These are phyloP conservation scores for Fulica atra DNA, from an alignment of 2,113 vertebrate genomes.

Conservation along the genomic window DNA sequence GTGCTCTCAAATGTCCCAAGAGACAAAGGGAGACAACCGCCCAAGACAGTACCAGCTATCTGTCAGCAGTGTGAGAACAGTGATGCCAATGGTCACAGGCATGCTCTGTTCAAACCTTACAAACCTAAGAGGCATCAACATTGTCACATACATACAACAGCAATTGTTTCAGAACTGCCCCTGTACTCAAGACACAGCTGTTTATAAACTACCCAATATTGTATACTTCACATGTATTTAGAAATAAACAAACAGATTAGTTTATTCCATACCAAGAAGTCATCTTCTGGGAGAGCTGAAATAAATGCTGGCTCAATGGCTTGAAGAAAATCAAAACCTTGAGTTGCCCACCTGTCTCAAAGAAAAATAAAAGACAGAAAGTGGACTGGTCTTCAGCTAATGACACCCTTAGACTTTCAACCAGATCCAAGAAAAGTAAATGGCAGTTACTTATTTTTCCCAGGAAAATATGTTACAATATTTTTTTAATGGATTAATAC, in stretches of 20 bases:
- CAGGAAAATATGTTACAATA: not conserved
- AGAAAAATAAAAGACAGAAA: not conserved
- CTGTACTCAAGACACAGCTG: not conserved
- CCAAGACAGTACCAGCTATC: not conserved
- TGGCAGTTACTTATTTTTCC: not conserved
- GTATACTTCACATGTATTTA: not conserved
- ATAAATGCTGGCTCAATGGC: constrained; percentile 97
- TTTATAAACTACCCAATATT: not conserved
- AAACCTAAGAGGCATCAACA: not conserved
- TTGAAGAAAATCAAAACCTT: constrained; percentile 99
- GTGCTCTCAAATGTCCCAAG: not conserved
- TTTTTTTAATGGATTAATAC: not conserved
- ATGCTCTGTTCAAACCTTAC: not conserved
- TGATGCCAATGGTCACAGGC: not conserved
- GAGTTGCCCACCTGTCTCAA: constrained; percentile 92
- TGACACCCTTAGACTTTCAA: not conserved
- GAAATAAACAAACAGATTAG: not conserved
- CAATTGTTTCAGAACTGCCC: not conserved
- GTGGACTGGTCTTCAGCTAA: not conserved
- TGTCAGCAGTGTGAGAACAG: not conserved
- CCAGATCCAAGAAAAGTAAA: not conserved
- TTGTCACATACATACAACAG: not conserved
- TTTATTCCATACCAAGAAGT: constrained; percentile 89
- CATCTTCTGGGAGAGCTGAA: constrained; percentile 95
- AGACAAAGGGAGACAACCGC: not conserved